Percentiles rank a stretch among this genome's conserved stretches.
These are phyloP conservation scores for Chloropsis cyanopogon DNA, from an alignment of 2,113 vertebrate genomes.

Conservation along the genomic window DNA sequence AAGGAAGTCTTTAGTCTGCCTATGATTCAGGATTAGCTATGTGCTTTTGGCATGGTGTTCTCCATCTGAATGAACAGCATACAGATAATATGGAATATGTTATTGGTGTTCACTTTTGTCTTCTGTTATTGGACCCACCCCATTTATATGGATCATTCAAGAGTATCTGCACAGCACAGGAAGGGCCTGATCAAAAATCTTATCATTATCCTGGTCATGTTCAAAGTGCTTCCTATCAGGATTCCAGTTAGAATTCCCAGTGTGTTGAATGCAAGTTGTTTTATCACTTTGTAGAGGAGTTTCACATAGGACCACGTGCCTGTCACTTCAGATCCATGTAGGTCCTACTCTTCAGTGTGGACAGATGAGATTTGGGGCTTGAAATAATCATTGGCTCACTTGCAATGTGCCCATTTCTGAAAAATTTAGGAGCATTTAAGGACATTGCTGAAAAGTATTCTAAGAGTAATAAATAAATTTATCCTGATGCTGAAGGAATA, in stretches of 20 bases:
- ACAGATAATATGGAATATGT: not conserved
- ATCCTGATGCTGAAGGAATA: not conserved
- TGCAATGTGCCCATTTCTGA: not conserved
- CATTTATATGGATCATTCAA: not conserved
- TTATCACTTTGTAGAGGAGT: not conserved
- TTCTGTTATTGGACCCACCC: not conserved
- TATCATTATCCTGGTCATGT: not conserved
- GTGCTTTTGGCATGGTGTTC: not conserved
- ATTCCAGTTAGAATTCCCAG: not conserved
- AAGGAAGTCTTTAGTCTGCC: not conserved
- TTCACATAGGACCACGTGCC: not conserved
- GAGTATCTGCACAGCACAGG: not conserved
- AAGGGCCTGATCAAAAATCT: not conserved
- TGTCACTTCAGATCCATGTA: not conserved
- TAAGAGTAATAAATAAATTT: not conserved
- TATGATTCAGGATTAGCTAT: not conserved
- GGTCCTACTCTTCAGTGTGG: not conserved
- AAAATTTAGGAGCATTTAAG: not conserved
- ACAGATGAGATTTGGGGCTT: not conserved
- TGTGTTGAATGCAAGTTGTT: not conserved
- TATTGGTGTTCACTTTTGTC: not conserved
- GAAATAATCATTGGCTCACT: not conserved
- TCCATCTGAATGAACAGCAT: not conserved
- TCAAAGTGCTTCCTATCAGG: not conserved
- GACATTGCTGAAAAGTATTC: not conserved